Conservation (phyloP, 2,113 vertebrate species). For the Ellobius talpinus region DNA sequence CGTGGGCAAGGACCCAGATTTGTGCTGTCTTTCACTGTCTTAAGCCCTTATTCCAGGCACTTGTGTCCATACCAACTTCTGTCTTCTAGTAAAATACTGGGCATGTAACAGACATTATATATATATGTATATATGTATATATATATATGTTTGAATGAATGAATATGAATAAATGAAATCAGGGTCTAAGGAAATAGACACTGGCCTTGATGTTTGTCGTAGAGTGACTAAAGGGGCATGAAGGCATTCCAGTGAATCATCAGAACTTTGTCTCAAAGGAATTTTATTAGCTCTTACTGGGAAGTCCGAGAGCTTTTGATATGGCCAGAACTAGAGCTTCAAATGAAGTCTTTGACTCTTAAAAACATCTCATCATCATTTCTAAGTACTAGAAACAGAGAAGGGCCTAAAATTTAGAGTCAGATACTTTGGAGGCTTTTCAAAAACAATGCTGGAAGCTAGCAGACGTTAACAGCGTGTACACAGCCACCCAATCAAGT, state of each 20-base stretch:
- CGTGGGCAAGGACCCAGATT: not conserved
- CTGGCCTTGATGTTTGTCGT: not conserved
- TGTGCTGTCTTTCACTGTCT: not conserved
- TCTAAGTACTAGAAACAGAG: not conserved
- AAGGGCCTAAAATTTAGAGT: slow-evolving; percentile 21
- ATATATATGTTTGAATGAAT: not conserved
- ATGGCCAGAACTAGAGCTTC: not conserved
- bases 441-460: not conserved
- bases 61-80: not conserved
- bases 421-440: not conserved
- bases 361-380: not conserved
- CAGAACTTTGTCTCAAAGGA: not conserved
- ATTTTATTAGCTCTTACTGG: not conserved
- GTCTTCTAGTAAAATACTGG: not conserved
- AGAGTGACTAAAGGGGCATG: not conserved
- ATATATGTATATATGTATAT: too few relatives aligned
- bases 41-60: not conserved
- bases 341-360: not conserved
- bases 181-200: not conserved
- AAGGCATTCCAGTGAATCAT: slow-evolving; percentile 9
- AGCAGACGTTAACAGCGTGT: not conserved
- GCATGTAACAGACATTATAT: not conserved
- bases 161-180: not conserved
- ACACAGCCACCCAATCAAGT: not conserved
- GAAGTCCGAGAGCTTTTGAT: not conserved